Conservation (phyloP, 1,140 invertebrate species). For the Meloidogyne hapla region DNA sequence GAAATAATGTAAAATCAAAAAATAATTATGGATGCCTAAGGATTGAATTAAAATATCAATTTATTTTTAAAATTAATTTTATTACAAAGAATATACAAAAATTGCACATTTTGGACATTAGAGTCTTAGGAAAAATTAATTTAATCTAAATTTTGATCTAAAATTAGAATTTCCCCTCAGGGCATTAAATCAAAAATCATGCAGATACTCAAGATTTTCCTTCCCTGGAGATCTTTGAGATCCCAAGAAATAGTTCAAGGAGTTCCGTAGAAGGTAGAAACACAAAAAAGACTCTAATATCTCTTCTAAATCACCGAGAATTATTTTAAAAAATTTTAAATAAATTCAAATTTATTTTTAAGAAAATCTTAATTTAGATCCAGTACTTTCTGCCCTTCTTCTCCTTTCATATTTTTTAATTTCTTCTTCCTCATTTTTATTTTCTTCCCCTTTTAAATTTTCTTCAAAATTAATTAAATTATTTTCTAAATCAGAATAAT, state of each 20-base stretch:
- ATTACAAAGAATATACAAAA: neutral
- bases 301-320: no score
- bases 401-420: neutral
- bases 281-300: no score
- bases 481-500: neutral
- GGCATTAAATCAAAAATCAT: no score
- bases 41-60: neutral
- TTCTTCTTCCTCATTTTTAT: neutral
- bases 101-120: neutral
- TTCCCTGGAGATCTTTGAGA: no score
- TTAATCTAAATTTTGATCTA: no score
- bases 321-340: no score
- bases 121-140: no score
- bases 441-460: neutral
- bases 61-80: neutral
- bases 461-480: neutral
- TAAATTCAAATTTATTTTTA: neutral
- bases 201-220: no score
- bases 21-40: neutral
- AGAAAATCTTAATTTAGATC: constrained; percentile 6
- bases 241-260: no score
- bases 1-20: neutral
- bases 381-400: constrained; percentile 2
- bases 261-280: no score
- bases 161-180: no score